These are phyloP conservation scores for Lasioglossum lativentre DNA, from an alignment of 2,888 invertebrate species.

Conservation along the genomic window DNA sequence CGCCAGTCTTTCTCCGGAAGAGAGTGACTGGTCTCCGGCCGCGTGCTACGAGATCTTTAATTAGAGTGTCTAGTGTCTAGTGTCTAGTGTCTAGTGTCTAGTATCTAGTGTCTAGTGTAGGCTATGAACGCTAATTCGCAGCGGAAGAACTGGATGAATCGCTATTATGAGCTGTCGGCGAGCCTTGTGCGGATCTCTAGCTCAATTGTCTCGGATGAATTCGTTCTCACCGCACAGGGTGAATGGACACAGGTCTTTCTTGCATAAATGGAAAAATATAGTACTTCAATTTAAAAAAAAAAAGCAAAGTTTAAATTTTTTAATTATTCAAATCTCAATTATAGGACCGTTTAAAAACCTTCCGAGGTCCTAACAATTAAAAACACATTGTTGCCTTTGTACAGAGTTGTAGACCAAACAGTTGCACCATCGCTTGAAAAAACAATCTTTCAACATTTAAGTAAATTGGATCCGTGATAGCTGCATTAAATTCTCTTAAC, in stretches of 20 bases:
- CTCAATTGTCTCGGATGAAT: too few species aligned
- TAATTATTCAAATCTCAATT: too few species aligned
- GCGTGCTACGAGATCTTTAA: constrained; percentile 62
- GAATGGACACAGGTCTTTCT: too few species aligned
- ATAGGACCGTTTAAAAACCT: neutral
- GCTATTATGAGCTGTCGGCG: neutral
- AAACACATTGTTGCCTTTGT: neutral
- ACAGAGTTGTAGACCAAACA: neutral
- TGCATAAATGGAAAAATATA: too few species aligned
- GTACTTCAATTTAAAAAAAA: too few species aligned
- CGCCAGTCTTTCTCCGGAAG: constrained; percentile 53
- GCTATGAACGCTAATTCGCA: constrained; percentile 12
- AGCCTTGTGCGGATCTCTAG: neutral
- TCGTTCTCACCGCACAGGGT: too few species aligned
- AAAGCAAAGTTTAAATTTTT: too few species aligned
- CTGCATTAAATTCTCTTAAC: neutral
- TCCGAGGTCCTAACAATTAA: neutral
- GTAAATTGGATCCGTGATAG: neutral
- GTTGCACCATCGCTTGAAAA: neutral
- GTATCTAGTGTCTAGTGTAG: constrained; percentile 46
- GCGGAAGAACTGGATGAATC: neutral
- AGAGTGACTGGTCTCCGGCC: constrained; percentile 51
- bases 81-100: constrained; percentile 55
- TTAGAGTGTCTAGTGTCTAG: constrained; percentile 57
- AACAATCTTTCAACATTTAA: neutral